These are phyloP conservation scores for Numenius arquata DNA, from an alignment of 2,113 vertebrate genomes.

Conservation along the genomic window DNA sequence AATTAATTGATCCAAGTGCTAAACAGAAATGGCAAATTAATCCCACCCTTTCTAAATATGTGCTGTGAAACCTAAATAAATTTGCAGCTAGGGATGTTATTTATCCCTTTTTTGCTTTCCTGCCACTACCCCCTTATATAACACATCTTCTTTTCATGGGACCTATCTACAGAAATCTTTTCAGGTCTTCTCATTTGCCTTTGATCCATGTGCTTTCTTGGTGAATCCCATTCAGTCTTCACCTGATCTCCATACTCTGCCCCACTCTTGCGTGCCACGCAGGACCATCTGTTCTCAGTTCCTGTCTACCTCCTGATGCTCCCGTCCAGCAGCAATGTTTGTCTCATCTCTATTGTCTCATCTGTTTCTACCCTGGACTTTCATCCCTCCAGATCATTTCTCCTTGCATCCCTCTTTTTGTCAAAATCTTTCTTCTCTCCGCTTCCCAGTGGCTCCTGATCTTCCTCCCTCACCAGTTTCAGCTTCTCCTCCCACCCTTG, in stretches of 20 bases:
- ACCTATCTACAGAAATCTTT: not conserved
- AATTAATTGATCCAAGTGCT: not conserved
- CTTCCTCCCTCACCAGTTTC: not conserved
- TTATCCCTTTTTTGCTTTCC: not conserved
- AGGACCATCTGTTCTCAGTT: not conserved
- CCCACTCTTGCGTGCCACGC: not conserved
- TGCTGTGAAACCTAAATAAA: not conserved
- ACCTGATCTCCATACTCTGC: not conserved
- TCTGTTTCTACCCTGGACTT: not conserved
- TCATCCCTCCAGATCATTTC: not conserved
- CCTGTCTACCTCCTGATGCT: not conserved
- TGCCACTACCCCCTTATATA: not conserved
- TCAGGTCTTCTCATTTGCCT: not conserved
- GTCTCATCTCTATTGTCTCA: not conserved
- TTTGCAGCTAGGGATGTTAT: not conserved
- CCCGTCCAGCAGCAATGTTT: not conserved
- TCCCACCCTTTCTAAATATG: not conserved
- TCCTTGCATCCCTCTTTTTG: not conserved
- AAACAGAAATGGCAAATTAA: not conserved
- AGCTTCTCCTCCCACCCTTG: not conserved
- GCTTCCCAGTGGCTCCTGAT: not conserved
- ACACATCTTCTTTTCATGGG: not conserved
- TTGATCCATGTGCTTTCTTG: not conserved
- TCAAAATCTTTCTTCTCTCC: not conserved
- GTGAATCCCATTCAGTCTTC: not conserved